These are phyloP conservation scores for Cephalopterus ornatus DNA, from an alignment of 2,113 vertebrate genomes.

Conservation along the genomic window DNA sequence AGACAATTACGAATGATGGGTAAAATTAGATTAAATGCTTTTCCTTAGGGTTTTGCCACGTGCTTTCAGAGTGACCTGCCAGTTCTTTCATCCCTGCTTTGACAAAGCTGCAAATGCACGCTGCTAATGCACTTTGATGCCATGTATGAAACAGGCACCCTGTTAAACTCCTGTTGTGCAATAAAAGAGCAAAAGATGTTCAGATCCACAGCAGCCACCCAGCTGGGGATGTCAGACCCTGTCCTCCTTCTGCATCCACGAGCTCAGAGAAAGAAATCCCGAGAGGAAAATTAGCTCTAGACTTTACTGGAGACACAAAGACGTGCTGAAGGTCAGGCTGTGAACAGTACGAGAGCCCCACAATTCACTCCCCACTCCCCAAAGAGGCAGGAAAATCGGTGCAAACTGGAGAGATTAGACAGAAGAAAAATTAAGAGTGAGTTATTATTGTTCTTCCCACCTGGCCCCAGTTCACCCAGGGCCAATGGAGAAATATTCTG, in stretches of 20 bases:
- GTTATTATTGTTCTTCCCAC: neutral
- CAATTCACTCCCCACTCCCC: neutral
- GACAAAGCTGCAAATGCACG: neutral
- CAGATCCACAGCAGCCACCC: neutral
- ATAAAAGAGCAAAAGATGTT: neutral
- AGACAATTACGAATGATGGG: neutral
- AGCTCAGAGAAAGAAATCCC: neutral
- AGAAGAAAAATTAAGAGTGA: neutral
- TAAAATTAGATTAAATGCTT: neutral
- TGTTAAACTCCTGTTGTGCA: neutral
- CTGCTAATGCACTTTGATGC: neutral
- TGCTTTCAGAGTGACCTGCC: neutral
- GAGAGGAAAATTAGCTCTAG: neutral
- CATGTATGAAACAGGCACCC: neutral
- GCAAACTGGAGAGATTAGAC: neutral
- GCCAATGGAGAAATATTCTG: neutral
- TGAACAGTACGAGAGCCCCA: neutral
- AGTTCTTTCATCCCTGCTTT: neutral
- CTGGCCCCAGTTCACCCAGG: neutral
- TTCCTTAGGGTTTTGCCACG: neutral
- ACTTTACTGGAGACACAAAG: neutral
- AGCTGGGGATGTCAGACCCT: neutral
- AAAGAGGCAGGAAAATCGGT: neutral
- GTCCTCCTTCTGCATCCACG: neutral
- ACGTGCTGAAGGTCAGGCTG: neutral